Evolutionary conservation across 1,140 invertebrate genomes (phyloP).

Genomic region (Hycleus cichorii): DNA sequence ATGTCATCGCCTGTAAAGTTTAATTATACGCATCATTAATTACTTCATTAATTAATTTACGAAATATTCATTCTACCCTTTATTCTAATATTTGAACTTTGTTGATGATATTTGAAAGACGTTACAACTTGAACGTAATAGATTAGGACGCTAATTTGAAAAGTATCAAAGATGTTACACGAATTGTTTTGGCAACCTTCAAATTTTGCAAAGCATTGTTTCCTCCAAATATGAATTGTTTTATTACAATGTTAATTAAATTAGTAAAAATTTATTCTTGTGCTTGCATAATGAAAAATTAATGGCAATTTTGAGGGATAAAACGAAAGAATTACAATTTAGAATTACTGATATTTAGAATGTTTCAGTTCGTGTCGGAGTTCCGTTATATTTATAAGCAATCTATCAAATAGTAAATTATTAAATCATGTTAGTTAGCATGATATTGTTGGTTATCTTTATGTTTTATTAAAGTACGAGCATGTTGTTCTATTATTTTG

Average conservation of each 20-base stretch:
- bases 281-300: neutral
- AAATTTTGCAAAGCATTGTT: too few species aligned
- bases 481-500: neutral
- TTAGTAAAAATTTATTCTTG: neutral
- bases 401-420: slow-evolving; percentile 6
- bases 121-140: too few species aligned
- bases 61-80: too few species aligned
- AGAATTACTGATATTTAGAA: neutral
- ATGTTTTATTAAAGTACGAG: neutral
- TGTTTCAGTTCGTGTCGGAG: slow-evolving; percentile 9
- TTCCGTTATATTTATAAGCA: slow-evolving; percentile 5
- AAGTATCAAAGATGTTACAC: too few species aligned
- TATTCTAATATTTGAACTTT: too few species aligned
- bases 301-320: neutral
- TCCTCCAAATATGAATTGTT: neutral
- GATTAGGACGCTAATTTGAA: too few species aligned
- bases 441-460: slow-evolving; percentile 3
- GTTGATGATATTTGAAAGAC: too few species aligned
- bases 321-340: too few species aligned
- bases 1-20: too few species aligned
- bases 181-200: too few species aligned
- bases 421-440: slow-evolving; percentile 14
- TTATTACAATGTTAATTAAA: neutral
- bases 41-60: too few species aligned
- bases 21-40: too few species aligned